Conservation (phyloP, 2,113 vertebrate genomes). For the Paralichthys olivaceus region DNA sequence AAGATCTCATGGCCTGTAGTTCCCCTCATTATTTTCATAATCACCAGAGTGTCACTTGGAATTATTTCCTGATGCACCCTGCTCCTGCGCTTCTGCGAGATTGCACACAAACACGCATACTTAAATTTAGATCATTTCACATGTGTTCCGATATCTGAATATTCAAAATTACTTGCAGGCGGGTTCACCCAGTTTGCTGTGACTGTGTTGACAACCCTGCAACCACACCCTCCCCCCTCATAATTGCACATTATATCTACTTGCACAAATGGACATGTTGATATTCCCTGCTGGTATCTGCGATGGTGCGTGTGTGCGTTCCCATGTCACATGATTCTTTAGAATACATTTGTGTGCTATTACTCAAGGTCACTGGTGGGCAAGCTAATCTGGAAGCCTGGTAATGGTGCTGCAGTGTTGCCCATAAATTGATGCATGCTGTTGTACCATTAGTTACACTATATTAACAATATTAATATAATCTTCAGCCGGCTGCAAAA, state of each 20-base stretch:
- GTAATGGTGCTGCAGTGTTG: slow-evolving; percentile 39
- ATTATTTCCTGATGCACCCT: slow-evolving; percentile 45
- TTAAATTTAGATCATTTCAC: slow-evolving; percentile 33
- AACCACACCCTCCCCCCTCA: slow-evolving; percentile 6
- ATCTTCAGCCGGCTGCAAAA: slow-evolving; percentile 8
- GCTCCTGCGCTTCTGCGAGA: slow-evolving; percentile 31
- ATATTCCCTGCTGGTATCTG: slow-evolving; percentile 34
- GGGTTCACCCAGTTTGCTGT: slow-evolving; percentile 25
- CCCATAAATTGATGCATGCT: slow-evolving; percentile 44
- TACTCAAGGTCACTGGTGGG: slow-evolving; percentile 50
- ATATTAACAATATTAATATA: slow-evolving; percentile 20
- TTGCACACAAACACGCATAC: slow-evolving; percentile 19
- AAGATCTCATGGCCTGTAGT: slow-evolving; percentile 47
- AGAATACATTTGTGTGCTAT: slow-evolving; percentile 45
- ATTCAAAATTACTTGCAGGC: slow-evolving; percentile 27
- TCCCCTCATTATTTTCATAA: slow-evolving; percentile 67
- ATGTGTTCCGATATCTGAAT: slow-evolving; percentile 41
- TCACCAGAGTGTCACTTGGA: slow-evolving; percentile 52
- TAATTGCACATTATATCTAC: slow-evolving; percentile 60
- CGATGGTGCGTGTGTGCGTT: slow-evolving; percentile 25
- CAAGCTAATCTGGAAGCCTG: slow-evolving; percentile 52
- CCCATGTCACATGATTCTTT: slow-evolving; percentile 47
- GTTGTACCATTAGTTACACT: slow-evolving; percentile 34
- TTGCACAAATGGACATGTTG: slow-evolving; percentile 43
- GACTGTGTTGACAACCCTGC: slow-evolving; percentile 21